Evolutionary conservation across 2,888 invertebrate species (phyloP).

Genomic region (Xestia sexstrigata): DNA sequence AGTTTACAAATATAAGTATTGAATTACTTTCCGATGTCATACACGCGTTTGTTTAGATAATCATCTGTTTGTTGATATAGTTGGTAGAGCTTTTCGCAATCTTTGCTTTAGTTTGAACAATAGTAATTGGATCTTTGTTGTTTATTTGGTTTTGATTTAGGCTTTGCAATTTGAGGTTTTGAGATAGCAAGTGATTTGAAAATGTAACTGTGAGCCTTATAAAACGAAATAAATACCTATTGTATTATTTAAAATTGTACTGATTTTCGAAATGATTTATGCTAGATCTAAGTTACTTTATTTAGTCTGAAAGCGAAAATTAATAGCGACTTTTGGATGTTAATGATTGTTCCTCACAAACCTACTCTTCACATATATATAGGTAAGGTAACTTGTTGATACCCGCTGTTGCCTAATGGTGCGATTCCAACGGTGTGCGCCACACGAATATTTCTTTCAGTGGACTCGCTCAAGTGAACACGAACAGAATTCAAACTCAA

Average conservation of each 20-base stretch:
- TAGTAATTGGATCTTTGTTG: background rate
- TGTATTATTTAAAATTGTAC: background rate
- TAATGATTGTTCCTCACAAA: background rate
- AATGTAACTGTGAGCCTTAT: too few species aligned
- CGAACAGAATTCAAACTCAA: too few species aligned
- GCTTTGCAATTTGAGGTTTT: background rate
- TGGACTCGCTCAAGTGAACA: background rate
- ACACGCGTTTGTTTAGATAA: constrained; percentile 29
- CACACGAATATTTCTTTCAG: background rate
- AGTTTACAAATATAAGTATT: constrained; percentile 61
- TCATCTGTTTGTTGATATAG: constrained; percentile 23
- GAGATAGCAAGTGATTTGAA: too few species aligned
- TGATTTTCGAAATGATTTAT: background rate
- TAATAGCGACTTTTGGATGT: background rate
- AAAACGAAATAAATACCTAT: background rate
- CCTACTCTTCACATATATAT: background rate
- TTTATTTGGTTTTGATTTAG: constrained; percentile 12
- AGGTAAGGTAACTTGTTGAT: background rate
- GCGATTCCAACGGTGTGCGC: too few species aligned
- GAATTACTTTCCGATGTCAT: constrained; percentile 65
- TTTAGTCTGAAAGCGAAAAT: background rate
- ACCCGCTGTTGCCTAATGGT: too few species aligned
- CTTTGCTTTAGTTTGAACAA: constrained; percentile 13
- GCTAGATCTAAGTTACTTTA: background rate
- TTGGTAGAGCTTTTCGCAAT: background rate